Conservation (phyloP, 2,113 vertebrate genomes). For the Scartelaos histophorus region DNA sequence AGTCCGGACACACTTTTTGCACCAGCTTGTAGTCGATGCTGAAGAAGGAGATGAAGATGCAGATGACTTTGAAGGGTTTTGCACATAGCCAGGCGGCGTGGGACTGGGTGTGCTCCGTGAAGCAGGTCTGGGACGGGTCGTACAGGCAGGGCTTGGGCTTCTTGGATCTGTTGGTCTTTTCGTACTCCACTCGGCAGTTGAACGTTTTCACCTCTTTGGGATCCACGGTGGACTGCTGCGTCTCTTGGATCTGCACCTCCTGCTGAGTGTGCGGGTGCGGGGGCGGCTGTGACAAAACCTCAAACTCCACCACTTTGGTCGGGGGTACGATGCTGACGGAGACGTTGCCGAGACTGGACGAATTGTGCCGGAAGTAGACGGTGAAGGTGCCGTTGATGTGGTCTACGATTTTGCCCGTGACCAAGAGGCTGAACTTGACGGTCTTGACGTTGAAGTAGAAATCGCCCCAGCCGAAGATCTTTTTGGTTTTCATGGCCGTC, state of each 20-base stretch:
- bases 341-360: constrained; percentile 91
- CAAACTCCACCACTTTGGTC: constrained; percentile 90
- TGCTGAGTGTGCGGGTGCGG: constrained; percentile 81
- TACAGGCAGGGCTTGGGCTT: constrained; percentile 95
- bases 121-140: constrained; percentile 94
- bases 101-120: constrained; percentile 95
- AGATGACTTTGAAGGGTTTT: constrained; percentile 99
- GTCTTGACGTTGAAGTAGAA: constrained; percentile 97
- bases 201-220: constrained; percentile 88
- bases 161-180: constrained; percentile 93
- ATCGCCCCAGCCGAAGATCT: constrained; percentile 97
- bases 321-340: constrained; percentile 93
- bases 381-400: constrained; percentile 98
- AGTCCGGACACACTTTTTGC: constrained; percentile 98
- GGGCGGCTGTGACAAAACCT: constrained; percentile 83
- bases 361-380: constrained; percentile 97
- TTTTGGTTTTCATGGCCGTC: constrained; percentile 87
- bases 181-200: constrained; percentile 95
- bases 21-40: constrained; percentile 99
- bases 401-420: constrained; percentile 90
- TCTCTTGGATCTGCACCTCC: constrained; percentile 80
- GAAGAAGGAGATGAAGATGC: constrained; percentile 98
- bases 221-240: constrained; percentile 85
- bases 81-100: constrained; percentile 95
- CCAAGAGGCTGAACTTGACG: constrained; percentile 86